A percentile compares a stretch with the other conserved stretches of the same genome.
phyloP scores from a whole-genome alignment of 30 jellyfish, hydroid and myxozoan genomes.

The Sanderia malayensis region DNA sequence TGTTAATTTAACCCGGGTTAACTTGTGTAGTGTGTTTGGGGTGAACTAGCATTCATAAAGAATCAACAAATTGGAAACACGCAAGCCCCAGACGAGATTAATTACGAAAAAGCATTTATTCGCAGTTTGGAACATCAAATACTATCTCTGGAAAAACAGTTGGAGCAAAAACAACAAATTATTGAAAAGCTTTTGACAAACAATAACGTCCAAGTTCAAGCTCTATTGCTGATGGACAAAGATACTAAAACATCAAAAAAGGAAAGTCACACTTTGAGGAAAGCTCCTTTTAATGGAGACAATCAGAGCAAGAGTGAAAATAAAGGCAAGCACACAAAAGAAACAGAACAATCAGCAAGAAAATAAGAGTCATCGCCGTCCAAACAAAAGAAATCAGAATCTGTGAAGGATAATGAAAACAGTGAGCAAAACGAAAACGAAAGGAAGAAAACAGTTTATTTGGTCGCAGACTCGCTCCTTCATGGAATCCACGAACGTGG shows the following conservation, averaged over 20 bases:
- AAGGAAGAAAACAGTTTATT: constrained; percentile 19
- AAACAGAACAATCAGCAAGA: constrained; percentile 1
- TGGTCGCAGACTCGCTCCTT: constrained; percentile 42
- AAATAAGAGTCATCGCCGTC: constrained; percentile 25
- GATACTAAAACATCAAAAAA: constrained; percentile 13
- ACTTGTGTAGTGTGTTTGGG: constrained; percentile 26
- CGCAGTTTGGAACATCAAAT: constrained; percentile 38
- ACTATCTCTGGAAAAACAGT: constrained; percentile 25
- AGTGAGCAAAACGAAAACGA: constrained; percentile 4
- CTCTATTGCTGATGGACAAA: constrained; percentile 39
- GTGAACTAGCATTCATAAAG: constrained; percentile 28
- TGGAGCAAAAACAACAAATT: constrained; percentile 30
- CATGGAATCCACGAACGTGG: constrained; percentile 45
- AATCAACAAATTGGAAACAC: constrained; percentile 20
- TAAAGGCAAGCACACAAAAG: constrained; percentile 9
- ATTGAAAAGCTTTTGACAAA: constrained; percentile 23
- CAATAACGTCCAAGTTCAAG: constrained; percentile 32
- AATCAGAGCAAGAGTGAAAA: constrained; percentile 17
- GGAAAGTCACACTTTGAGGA: constrained; percentile 20
- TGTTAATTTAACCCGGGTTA: no score
- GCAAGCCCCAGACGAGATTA: constrained; percentile 10
- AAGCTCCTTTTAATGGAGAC: constrained; percentile 30
- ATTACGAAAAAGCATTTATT: constrained; percentile 20
- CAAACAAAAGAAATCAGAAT: constrained; percentile 10
- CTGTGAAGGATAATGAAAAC: constrained; percentile 17